Conservation (phyloP, 2,888 invertebrate species). For the Ectemnius lituratus region DNA sequence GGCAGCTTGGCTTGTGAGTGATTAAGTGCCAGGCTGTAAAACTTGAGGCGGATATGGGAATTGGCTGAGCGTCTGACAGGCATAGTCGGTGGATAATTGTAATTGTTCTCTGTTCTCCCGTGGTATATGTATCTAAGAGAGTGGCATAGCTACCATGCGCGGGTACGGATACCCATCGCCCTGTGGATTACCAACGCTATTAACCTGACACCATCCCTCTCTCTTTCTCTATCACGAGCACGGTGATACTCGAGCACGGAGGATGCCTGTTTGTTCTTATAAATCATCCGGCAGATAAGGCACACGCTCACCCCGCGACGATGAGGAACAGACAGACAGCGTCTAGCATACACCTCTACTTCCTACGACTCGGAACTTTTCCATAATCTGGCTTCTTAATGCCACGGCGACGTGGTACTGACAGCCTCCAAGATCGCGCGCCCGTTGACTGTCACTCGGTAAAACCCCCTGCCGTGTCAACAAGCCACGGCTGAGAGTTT, state of each 20-base stretch:
- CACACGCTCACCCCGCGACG: conserved; percentile 31
- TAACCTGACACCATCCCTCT: conserved; percentile 58
- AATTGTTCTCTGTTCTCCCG: conserved; percentile 17
- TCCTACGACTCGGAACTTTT: conserved; percentile 68
- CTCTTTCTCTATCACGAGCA: background rate
- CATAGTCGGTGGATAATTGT: conserved; percentile 39
- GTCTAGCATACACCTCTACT: conserved; percentile 59
- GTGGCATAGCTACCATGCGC: conserved; percentile 13
- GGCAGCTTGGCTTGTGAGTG: conserved; percentile 45
- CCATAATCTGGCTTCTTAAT: conserved; percentile 67
- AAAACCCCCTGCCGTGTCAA: conserved; percentile 7
- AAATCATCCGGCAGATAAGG: conserved; percentile 74
- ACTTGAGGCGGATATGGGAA: conserved; percentile 52
- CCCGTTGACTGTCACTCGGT: conserved; percentile 10
- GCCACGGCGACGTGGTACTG: conserved; percentile 33
- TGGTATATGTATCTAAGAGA: conserved; percentile 27
- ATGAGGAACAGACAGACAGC: no score
- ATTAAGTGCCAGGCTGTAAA: conserved; percentile 70
- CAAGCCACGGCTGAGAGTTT: conserved; percentile 1
- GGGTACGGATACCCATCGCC: conserved; percentile 55
- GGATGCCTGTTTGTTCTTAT: conserved; percentile 72
- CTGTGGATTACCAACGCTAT: conserved; percentile 58
- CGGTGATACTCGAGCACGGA: conserved; percentile 57
- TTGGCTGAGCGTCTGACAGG: conserved; percentile 26
- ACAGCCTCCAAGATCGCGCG: conserved; percentile 11